phyloP scores from a whole-genome alignment of 92 coral and sea anemone species.

The Diadumene lineata region DNA sequence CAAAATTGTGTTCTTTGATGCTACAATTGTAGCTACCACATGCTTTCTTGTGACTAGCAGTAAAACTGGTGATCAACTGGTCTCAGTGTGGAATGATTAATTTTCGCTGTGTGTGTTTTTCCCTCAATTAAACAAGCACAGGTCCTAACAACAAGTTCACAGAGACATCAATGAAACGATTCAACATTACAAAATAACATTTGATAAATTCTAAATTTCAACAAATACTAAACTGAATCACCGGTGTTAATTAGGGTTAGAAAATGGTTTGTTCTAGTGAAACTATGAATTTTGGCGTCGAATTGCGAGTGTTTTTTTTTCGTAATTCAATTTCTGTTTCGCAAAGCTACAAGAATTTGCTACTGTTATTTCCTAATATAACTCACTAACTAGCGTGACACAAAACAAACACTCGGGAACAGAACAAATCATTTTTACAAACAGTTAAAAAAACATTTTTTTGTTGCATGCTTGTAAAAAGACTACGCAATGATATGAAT shows the following conservation, averaged over 20 bases:
- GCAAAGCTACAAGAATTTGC: background rate
- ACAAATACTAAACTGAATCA: too few relatives aligned
- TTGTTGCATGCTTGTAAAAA: background rate
- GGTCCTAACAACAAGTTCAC: background rate
- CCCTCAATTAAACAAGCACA: slow-evolving; percentile 1
- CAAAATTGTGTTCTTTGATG: too few relatives aligned
- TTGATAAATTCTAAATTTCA: too few relatives aligned
- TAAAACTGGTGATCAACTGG: background rate
- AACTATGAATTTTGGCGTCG: too few relatives aligned
- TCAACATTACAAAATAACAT: too few relatives aligned
- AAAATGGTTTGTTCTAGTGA: too few relatives aligned
- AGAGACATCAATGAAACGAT: background rate
- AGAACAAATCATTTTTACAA: slow-evolving; percentile 5
- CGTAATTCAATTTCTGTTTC: too few relatives aligned
- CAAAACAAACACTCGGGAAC: background rate
- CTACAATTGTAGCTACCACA: too few relatives aligned
- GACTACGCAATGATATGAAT: background rate
- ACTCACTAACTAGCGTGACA: background rate
- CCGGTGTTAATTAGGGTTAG: too few relatives aligned
- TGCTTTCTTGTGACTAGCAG: too few relatives aligned
- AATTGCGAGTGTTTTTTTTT: too few relatives aligned
- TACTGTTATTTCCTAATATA: background rate
- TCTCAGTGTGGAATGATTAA: background rate
- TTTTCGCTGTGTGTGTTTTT: background rate
- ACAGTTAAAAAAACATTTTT: background rate